Evolutionary conservation across 2,113 vertebrate species (phyloP), one percentile per base, ranked within the genome.

Genomic region (Dunckerocampus dactyliophorus): DNA sequence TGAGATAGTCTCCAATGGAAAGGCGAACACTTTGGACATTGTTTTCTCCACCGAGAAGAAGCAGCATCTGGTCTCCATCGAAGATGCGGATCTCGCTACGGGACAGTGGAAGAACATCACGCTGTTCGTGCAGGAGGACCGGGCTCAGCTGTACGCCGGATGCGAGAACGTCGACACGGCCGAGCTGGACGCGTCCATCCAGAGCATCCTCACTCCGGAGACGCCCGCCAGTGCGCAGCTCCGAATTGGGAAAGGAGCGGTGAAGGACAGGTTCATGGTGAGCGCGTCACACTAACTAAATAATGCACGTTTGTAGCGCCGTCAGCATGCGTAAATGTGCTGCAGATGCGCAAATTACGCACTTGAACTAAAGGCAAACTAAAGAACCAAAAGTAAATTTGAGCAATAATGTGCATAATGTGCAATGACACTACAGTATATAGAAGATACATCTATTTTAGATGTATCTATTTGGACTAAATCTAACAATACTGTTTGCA

Each of bases 61-160:
- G 83, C 96, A 97, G 69, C 94, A 94, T 0, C 75, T 98, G 71
- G 94, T 97, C 59, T 98, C 96, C 3, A 93, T 99, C 59, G 95
- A 98, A 64, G 95, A 98, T 14, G 95, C 89, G 15, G 88, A 93
- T n/a, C 87, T 99, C 80, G 95, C 96, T 1, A 95, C 93, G 0
- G 91, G 92, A 45, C 92, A 93, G 0, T 99, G 97, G 97, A 96
- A 95, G 89, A 98, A 95, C 59, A 97, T 99, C 88, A 98, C 94
- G 42, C 88, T 99, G 66, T 95, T 98, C 62, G 94, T 99, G 72
- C 94, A 98, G 77, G 95, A 98, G 74, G 96, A 98, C 81, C 87
- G 91, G 48, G 97, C 94, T 72, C 93, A 93, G 75, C 91, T 99
- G 12, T 99, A 94, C 62, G 91, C 93, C 8, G 97, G 94, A 39